phyloP scores from a whole-genome alignment of 1,140 invertebrate genomes.

The Caerostris darwini region DNA sequence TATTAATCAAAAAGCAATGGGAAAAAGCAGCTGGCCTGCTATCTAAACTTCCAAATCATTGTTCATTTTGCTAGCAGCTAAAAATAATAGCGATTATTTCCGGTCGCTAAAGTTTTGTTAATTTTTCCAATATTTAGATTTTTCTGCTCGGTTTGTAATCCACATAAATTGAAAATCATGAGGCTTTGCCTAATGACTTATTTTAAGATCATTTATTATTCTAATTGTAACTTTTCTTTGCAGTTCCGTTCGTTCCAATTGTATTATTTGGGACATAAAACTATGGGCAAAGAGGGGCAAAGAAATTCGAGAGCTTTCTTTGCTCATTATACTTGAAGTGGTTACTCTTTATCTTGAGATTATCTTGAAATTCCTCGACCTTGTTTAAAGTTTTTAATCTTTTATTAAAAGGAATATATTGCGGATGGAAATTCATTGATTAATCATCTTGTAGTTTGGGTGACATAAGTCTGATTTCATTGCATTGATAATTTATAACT shows the following conservation, averaged over 20 bases:
- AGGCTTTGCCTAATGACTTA: conserved; percentile 21
- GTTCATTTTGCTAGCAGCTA: conserved; percentile 39
- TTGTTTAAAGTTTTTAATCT: too few species aligned
- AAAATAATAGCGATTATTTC: conserved; percentile 70
- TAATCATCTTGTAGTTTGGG: too few species aligned
- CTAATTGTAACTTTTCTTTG: neutral
- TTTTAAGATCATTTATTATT: conserved; percentile 40
- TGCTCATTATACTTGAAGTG: too few species aligned
- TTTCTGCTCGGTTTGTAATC: conserved; percentile 17
- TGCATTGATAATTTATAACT: too few species aligned
- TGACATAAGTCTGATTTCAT: too few species aligned
- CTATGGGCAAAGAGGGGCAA: neutral
- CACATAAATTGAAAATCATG: conserved; percentile 64
- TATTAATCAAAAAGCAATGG: conserved; percentile 60
- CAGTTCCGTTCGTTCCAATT: neutral
- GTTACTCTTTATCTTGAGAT: too few species aligned
- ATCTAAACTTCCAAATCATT: conserved; percentile 69
- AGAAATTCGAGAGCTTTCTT: too few species aligned
- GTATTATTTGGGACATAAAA: neutral
- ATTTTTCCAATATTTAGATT: conserved; percentile 65
- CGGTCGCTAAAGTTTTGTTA: conserved; percentile 18
- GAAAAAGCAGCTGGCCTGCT: conserved; percentile 50
- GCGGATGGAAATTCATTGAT: too few species aligned
- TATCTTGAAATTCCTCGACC: too few species aligned
- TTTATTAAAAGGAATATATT: too few species aligned